phyloP scores from a whole-genome alignment of 2,797 vertebrate genomes.

The Hylomyscus alleni region DNA sequence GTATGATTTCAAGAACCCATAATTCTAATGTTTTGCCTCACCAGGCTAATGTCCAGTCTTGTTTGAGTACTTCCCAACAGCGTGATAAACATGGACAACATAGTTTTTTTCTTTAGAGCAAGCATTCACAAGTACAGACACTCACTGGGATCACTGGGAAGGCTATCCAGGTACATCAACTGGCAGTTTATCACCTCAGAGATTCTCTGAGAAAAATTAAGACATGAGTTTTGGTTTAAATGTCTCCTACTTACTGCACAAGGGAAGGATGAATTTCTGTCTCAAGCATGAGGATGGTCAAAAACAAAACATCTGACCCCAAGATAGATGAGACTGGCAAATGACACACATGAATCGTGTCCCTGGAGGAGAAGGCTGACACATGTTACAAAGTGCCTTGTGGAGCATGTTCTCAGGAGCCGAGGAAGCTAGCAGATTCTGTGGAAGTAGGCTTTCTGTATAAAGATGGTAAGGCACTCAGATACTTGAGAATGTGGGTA shows the following conservation, averaged over 20 bases:
- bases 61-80: neutral
- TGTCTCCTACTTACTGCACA: neutral
- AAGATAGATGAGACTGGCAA: neutral
- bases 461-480: neutral
- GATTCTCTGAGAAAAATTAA: neutral
- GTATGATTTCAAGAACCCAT: neutral
- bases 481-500: neutral
- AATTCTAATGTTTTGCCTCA: neutral
- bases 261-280: neutral
- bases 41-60: neutral
- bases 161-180: neutral
- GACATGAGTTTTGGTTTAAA: neutral
- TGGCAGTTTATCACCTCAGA: too few relatives aligned
- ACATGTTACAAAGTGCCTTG: rapidly evolving
- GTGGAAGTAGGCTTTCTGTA: too few relatives aligned
- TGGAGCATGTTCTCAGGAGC: neutral
- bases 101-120: neutral
- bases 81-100: rapidly evolving
- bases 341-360: neutral
- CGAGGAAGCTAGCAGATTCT: neutral
- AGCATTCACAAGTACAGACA: neutral
- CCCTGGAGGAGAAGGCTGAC: too few relatives aligned
- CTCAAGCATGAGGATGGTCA: neutral
- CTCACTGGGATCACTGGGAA: neutral
- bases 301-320: neutral